Percentiles rank a stretch among this genome's conserved stretches.
Evolutionary conservation across 2,888 invertebrate genomes (phyloP).

Genomic region (Smittia aterrima): DNA sequence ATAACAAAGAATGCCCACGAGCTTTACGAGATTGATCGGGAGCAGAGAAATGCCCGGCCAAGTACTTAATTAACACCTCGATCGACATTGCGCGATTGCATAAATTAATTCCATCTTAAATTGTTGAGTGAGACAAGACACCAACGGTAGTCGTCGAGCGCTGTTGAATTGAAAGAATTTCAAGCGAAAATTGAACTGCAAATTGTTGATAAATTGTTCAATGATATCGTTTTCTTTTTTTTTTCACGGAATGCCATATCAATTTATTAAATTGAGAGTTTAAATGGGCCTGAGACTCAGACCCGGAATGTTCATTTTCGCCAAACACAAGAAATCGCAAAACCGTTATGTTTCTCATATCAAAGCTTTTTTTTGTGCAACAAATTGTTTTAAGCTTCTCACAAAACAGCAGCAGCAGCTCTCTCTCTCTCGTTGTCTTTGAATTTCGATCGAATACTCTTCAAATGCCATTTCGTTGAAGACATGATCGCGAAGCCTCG

Average conservation of each 20-base stretch:
- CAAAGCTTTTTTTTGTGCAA: constrained; percentile 6
- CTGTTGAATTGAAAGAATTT: too few species aligned
- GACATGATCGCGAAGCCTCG: not conserved
- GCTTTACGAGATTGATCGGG: constrained; percentile 12
- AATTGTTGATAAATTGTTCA: constrained; percentile 37
- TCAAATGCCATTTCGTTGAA: not conserved
- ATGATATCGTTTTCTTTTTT: too few species aligned
- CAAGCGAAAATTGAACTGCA: not conserved
- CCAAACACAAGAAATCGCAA: not conserved
- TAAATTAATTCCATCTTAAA: not conserved
- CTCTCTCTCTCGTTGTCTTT: not conserved
- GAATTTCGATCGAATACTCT: not conserved
- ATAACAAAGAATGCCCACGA: constrained; percentile 16
- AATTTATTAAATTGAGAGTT: constrained; percentile 31
- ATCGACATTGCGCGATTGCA: not conserved
- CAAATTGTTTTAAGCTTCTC: constrained; percentile 11
- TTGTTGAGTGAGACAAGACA: not conserved
- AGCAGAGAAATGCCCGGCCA: constrained; percentile 6
- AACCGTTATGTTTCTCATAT: constrained; percentile 33
- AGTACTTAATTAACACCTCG: not conserved
- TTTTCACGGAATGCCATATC: not conserved
- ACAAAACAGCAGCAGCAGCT: not conserved
- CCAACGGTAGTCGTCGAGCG: too few species aligned
- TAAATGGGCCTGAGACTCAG: not conserved
- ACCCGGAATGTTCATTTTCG: not conserved